Conservation (phyloP, 2,113 vertebrate species). For the Plecotus auritus region DNA sequence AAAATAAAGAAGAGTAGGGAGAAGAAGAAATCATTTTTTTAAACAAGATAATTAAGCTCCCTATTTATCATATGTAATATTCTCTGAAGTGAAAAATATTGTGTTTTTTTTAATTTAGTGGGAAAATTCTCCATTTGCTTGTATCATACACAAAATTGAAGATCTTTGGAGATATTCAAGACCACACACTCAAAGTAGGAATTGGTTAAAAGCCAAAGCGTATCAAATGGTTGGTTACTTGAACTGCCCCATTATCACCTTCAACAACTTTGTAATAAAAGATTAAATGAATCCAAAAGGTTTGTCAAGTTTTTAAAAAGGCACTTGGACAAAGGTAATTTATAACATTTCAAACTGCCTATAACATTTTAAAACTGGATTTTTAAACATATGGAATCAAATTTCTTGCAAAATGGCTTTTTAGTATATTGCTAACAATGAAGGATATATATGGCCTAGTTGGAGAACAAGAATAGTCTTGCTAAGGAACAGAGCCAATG, state of each 20-base stretch:
- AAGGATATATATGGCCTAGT: slow-evolving; percentile 15
- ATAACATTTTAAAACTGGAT: background rate
- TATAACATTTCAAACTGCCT: slow-evolving; percentile 36
- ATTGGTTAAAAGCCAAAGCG: slow-evolving; percentile 55
- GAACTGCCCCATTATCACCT: slow-evolving; percentile 58
- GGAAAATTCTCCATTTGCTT: slow-evolving; percentile 3
- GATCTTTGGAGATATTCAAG: slow-evolving; percentile 32
- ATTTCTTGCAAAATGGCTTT: slow-evolving; percentile 25
- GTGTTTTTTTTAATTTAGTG: background rate
- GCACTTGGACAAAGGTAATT: slow-evolving; percentile 25
- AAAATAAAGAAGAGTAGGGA: background rate
- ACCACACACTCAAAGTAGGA: background rate
- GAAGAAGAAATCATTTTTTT: background rate
- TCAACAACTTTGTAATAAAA: slow-evolving; percentile 59
- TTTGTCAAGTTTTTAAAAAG: slow-evolving; percentile 29
- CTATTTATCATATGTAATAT: background rate
- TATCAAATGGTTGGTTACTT: slow-evolving; percentile 65
- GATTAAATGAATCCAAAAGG: slow-evolving; percentile 49
- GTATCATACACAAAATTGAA: slow-evolving; percentile 40
- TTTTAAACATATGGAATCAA: slow-evolving; percentile 22
- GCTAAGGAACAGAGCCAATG: slow-evolving; percentile 38
- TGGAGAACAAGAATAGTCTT: slow-evolving; percentile 27
- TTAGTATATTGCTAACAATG: background rate
- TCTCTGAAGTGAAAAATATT: background rate
- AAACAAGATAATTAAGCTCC: background rate